Evolutionary conservation across 2,888 invertebrate species (phyloP).

Genomic region (Drosophila cognata): DNA sequence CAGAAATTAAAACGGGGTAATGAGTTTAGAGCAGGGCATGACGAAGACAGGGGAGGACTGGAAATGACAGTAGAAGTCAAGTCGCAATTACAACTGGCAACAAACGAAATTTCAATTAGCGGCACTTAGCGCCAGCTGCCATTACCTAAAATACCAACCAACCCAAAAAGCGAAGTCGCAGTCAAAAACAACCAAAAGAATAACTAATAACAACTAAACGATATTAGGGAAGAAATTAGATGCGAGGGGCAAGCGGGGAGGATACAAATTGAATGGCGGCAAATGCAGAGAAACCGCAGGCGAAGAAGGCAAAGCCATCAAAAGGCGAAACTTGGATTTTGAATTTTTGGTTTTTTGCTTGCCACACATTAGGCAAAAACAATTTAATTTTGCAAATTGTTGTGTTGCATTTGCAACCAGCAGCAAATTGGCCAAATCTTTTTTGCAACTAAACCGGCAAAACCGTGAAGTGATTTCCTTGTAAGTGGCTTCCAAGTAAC

Average conservation of each 20-base stretch:
- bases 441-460: slow-evolving; percentile 33
- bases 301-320: slow-evolving; percentile 33
- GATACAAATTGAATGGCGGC: slow-evolving; percentile 48
- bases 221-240: slow-evolving; percentile 70
- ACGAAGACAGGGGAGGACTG: slow-evolving; percentile 22
- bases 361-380: slow-evolving; percentile 58
- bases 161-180: slow-evolving; percentile 7
- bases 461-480: slow-evolving; percentile 50
- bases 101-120: slow-evolving; percentile 81
- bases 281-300: slow-evolving; percentile 37
- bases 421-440: slow-evolving; percentile 42
- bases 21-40: slow-evolving; percentile 4
- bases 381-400: slow-evolving; percentile 75
- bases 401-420: slow-evolving; percentile 46
- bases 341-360: slow-evolving; percentile 33
- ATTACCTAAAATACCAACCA: slow-evolving; percentile 59
- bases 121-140: slow-evolving; percentile 75
- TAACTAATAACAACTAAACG: slow-evolving; percentile 77
- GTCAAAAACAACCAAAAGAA: slow-evolving; percentile 28
- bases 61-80: slow-evolving; percentile 45
- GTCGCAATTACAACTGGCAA: slow-evolving; percentile 67
- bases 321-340: slow-evolving; percentile 45
- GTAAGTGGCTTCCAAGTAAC: slow-evolving; percentile 53
- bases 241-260: slow-evolving; percentile 5
- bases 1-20: slow-evolving; percentile 53